Conservation (phyloP, 2,797 vertebrate species). For the Prunella strophiata region DNA sequence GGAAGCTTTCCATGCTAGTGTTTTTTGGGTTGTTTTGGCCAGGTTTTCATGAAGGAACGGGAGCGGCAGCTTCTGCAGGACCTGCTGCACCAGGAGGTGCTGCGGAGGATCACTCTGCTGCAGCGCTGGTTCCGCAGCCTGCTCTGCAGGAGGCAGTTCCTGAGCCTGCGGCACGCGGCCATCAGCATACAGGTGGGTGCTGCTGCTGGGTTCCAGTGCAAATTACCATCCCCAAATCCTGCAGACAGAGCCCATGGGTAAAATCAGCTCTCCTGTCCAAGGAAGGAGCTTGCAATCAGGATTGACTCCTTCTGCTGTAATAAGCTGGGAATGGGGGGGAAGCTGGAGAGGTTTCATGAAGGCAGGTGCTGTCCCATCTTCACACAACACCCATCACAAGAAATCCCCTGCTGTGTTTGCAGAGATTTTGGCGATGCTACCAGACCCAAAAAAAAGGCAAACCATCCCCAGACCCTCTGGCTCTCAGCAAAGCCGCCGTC, state of each 20-base stretch:
- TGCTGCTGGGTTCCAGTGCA: accelerated
- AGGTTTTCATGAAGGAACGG: conserved; percentile 93
- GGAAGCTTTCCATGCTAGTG: not conserved
- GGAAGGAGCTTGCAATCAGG: not conserved
- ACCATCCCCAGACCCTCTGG: conserved; percentile 46
- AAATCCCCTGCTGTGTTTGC: conserved; percentile 17
- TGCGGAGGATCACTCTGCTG: conserved; percentile 85
- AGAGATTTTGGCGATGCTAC: conserved; percentile 89
- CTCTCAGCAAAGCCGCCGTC: conserved; percentile 79
- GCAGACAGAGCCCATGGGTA: accelerated
- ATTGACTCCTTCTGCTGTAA: not conserved
- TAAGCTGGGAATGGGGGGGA: not conserved
- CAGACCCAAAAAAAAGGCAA: conserved; percentile 59
- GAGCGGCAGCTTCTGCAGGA: conserved; percentile 90
- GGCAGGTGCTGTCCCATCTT: not conserved
- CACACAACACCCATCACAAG: not conserved
- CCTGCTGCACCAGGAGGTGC: conserved; percentile 89
- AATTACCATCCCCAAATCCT: not conserved
- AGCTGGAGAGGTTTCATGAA: not conserved
- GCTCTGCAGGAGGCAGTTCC: conserved; percentile 87
- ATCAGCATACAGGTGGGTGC: conserved; percentile 86
- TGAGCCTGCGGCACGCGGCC: conserved; percentile 84
- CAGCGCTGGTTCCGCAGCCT: conserved; percentile 87
- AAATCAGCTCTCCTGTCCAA: not conserved
- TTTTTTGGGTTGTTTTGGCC: not conserved